Base-by-base conservation (phyloP, 2,797 vertebrate genomes). In the Sus cebifrons region DNA sequence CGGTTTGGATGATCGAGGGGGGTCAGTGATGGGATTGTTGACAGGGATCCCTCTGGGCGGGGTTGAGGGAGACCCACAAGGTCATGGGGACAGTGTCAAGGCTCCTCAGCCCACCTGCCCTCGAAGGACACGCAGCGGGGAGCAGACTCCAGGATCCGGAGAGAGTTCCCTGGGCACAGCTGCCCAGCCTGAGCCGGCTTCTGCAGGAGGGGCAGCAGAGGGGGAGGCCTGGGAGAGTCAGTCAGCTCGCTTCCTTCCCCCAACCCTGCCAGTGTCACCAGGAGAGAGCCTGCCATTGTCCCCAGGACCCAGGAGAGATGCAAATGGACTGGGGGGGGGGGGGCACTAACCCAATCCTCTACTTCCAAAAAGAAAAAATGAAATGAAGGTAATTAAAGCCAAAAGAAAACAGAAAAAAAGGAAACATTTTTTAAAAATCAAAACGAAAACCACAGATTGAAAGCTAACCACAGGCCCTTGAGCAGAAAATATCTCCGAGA, bases 211-310 rank as follows among this genome's bases (percentile, higher is more conserved):
- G 14, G 15, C 54, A 10, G 10, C 52, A 64, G 65, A 3, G 14
- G 20, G 32, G 54, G 3, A 40, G 5, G 3, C 23, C 32, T 27
- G 8, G 44, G n/a, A 2, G 7, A 60, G 0, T 29, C 4, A 58
- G 49, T 60, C 56, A 54, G 0, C 11, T 71, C 56, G 4, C 6
- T 17, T 86, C 60, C 74, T 65, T 54, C 74, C 68, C 10, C 25
- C 40, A 23, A 64, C 27, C 4, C 65, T 9, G 4, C 27, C 40
- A 3, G 17, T 21, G 16, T n/a, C 65, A 68, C 49, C 56, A 25
- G 27, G 10, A 5, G 14, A 70, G 3, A 87, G 6, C 0, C 49
- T 54, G 1, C 6, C 27, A 3, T 1, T 6, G 2, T 7, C 65
- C 17, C 58, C 18, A 73, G 36, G 64, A 62, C 2, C 8, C 32